phyloP scores from a whole-genome alignment of 2,113 vertebrate species.

The Amphiprion ocellaris region DNA sequence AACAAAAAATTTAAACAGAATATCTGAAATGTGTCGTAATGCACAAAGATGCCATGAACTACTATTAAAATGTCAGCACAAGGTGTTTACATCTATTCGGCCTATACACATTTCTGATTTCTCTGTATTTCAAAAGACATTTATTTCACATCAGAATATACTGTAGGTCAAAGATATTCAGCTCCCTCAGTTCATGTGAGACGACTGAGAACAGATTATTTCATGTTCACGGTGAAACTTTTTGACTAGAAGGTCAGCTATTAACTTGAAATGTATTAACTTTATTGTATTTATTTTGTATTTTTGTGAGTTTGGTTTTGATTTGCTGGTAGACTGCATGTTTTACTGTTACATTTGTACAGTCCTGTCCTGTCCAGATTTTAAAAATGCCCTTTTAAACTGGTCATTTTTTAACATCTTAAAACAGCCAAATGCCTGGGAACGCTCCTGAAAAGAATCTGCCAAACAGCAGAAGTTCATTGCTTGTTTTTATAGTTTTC shows the following conservation, averaged over 20 bases:
- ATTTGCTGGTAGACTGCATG: constrained; percentile 81
- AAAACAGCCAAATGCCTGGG: constrained; percentile 72
- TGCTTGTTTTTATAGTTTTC: constrained; percentile 69
- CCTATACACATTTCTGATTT: constrained; percentile 87
- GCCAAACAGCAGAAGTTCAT: constrained; percentile 68
- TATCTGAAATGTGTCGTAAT: constrained; percentile 71
- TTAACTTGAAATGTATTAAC: constrained; percentile 79
- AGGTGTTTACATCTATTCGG: constrained; percentile 91
- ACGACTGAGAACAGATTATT: constrained; percentile 33
- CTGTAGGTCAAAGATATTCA: constrained; percentile 64
- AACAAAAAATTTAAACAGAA: constrained; percentile 19
- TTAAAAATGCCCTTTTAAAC: constrained; percentile 63
- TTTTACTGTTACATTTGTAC: constrained; percentile 75
- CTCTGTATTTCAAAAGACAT: constrained; percentile 72
- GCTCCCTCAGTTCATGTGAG: constrained; percentile 48
- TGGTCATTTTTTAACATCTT: constrained; percentile 62
- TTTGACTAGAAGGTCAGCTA: constrained; percentile 62
- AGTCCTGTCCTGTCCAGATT: constrained; percentile 71
- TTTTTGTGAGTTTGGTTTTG: constrained; percentile 71
- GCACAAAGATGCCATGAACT: constrained; percentile 90
- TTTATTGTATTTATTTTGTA: constrained; percentile 81
- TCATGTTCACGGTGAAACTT: constrained; percentile 46
- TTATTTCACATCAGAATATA: constrained; percentile 66
- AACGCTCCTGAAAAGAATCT: constrained; percentile 68
- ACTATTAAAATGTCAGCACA: constrained; percentile 91